Conservation (phyloP, 1,140 invertebrate species). For the Ostrea edulis region DNA sequence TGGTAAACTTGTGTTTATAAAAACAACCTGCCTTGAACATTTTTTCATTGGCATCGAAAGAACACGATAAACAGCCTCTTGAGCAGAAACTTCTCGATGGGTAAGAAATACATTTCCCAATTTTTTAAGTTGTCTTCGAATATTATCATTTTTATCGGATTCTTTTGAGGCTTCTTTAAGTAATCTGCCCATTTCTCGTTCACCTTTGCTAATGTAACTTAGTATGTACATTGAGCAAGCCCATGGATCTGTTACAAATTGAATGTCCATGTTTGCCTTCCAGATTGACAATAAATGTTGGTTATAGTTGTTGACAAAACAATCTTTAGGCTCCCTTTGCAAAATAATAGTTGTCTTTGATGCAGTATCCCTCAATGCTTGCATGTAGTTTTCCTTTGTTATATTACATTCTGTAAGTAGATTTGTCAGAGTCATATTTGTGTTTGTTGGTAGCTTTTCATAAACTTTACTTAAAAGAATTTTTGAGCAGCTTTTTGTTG, state of each 20-base stretch:
- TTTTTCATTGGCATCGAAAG: neutral
- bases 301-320: no score
- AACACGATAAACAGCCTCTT: slow-evolving; percentile 50
- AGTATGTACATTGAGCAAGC: slow-evolving; percentile 46
- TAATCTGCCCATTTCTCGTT: slow-evolving; percentile 14
- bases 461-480: no score
- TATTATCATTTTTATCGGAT: slow-evolving; percentile 9
- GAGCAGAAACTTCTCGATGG: slow-evolving; percentile 48
- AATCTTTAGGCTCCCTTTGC: no score
- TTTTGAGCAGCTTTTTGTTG: no score
- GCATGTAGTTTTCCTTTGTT: no score
- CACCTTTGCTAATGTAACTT: slow-evolving; percentile 37
- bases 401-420: no score
- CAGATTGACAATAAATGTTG: no score
- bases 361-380: no score
- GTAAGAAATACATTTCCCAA: slow-evolving; percentile 55
- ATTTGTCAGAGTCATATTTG: no score
- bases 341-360: no score
- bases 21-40: slow-evolving; percentile 28
- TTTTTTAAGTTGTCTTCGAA: slow-evolving; percentile 38
- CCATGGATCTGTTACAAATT: slow-evolving; percentile 23
- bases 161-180: slow-evolving; percentile 4
- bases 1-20: slow-evolving; percentile 20
- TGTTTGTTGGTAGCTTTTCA: no score
- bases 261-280: no score